These are phyloP conservation scores for Epistrophe eligans DNA, from an alignment of 2,888 invertebrate species.

Conservation along the genomic window DNA sequence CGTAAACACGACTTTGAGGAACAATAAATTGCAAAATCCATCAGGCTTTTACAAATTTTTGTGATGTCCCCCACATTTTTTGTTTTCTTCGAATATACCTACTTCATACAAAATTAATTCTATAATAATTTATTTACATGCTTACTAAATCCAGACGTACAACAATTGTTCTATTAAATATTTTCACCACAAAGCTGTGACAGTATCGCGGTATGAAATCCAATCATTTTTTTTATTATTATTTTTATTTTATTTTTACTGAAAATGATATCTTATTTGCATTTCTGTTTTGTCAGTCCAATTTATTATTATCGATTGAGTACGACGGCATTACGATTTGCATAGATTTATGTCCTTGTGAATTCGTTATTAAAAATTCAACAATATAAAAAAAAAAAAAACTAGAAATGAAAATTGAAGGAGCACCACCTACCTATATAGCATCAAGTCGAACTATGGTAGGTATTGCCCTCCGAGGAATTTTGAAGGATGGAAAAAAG, in stretches of 20 bases:
- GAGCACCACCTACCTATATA: conserved; percentile 21
- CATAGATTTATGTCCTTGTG: conserved; percentile 46
- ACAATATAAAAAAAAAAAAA: conserved; percentile 8
- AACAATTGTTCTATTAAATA: not conserved
- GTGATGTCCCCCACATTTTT: too few species aligned
- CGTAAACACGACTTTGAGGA: too few species aligned
- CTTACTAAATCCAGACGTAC: not conserved
- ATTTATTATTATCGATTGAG: conserved; percentile 52
- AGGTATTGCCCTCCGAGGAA: not conserved
- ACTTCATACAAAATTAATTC: too few species aligned
- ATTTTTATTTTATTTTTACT: not conserved
- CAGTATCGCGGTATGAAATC: conserved; percentile 29
- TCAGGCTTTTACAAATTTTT: too few species aligned
- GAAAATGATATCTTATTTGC: conserved; percentile 47
- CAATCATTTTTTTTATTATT: conserved; percentile 49
- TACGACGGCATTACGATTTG: not conserved
- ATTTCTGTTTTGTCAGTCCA: conserved; percentile 38
- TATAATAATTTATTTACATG: not conserved
- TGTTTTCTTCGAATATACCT: too few species aligned
- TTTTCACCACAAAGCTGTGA: not conserved
- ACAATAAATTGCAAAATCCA: too few species aligned
- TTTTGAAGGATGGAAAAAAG: not conserved
- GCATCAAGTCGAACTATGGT: not conserved
- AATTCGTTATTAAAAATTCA: conserved; percentile 55
- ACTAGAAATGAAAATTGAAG: conserved; percentile 11